Base-by-base conservation (phyloP, 2,113 vertebrate genomes). In the Phaethon lepturus region DNA sequence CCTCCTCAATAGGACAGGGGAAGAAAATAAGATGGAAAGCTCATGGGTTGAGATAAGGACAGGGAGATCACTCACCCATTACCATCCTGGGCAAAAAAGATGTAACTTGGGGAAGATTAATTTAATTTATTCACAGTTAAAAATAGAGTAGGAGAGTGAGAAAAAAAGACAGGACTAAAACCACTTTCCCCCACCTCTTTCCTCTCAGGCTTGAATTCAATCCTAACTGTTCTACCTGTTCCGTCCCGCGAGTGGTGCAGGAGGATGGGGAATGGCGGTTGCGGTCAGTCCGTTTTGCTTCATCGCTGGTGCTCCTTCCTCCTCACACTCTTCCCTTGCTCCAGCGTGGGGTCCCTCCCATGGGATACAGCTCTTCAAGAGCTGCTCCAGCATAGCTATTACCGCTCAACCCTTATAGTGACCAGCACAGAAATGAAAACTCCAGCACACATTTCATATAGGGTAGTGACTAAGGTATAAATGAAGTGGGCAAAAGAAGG, bases 171-270 rank as follows among this genome's bases (percentile, higher is more conserved):
- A 64, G 40, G 13, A 40, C 55, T 95, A 33, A 58, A 64, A 3
- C 2, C 23, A 20, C 33, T 52, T 77, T 64, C 5, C 7, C 3
- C 17, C 31, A 44, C 3, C 25, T 44, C 18, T 40, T 56, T 11
- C 55, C 74, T 60, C 63, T 73, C 19, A n/a, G 29, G 17, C 25
- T 90, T 13, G 49, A 40, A 40, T 26, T 77, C 33, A 47, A 4
- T 83, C 31, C 25, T 33, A 52, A 20, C 15, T 74, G 9, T 28
- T 75, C 26, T 49, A 49, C 7, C 14, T 63, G 7, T 88, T 90
- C 29, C 22, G 42, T 0, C 2, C 13, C 2, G 5, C 1, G 11
- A 29, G 11, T 1, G 2, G 8, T 71, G 29, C 55, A 67, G 25
- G 4, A 8, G 26, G 5, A 29, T 23, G 13, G 59, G 35, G n/a